These are phyloP conservation scores for Scalopus aquaticus DNA, from an alignment of 2,113 vertebrate species.

Conservation along the genomic window DNA sequence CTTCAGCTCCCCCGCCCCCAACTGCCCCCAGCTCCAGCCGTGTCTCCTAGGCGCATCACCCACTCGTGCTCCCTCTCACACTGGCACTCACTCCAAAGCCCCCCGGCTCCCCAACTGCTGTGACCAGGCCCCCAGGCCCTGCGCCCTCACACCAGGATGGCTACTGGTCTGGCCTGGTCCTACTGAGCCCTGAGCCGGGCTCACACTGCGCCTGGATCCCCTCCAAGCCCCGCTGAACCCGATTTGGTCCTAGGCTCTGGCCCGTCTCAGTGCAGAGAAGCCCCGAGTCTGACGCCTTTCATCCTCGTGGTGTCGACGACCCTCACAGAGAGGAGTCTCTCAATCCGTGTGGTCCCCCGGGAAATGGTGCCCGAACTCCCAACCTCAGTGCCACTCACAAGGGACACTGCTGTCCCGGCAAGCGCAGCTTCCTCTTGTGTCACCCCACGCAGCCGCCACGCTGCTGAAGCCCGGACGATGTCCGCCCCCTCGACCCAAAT, in stretches of 20 bases:
- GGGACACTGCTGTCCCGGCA: accelerated
- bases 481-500: background rate
- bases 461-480: accelerated
- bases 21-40: background rate
- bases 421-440: background rate
- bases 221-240: no score
- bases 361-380: accelerated
- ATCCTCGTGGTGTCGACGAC: background rate
- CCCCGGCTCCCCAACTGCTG: accelerated
- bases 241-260: no score
- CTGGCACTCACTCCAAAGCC: no score
- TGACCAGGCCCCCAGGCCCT: no score
- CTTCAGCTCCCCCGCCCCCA: background rate
- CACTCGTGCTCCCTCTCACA: background rate
- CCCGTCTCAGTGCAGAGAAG: accelerated
- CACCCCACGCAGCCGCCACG: no score
- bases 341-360: accelerated
- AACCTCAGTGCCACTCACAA: accelerated
- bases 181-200: accelerated
- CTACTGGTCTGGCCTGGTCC: accelerated
- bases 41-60: accelerated
- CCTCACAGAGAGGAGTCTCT: accelerated
- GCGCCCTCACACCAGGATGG: accelerated
- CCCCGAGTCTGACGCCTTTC: accelerated
- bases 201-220: accelerated